A percentile compares a stretch with the other conserved stretches of the same genome.
Evolutionary conservation across 2,888 invertebrate genomes (phyloP).

Genomic region (Sminthurinus aureus): DNA sequence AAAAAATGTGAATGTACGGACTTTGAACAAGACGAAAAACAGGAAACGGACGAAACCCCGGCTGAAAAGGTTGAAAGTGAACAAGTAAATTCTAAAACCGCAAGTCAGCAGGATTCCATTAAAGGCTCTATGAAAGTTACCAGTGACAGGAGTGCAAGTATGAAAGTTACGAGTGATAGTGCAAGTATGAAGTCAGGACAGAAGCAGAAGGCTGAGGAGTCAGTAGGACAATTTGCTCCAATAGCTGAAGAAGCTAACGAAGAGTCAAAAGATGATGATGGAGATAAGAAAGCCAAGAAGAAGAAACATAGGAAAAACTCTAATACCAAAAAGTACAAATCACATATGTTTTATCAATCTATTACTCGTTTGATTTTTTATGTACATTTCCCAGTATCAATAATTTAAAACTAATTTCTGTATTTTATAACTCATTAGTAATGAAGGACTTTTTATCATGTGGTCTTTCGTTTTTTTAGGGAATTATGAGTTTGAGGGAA

Average conservation of each 20-base stretch:
- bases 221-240: neutral
- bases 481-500: too few species aligned
- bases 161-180: too few species aligned
- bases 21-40: neutral
- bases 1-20: constrained; percentile 10
- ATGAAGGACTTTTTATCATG: too few species aligned
- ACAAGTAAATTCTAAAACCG: too few species aligned
- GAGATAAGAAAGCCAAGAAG: neutral
- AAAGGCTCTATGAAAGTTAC: too few species aligned
- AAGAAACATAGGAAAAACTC: neutral
- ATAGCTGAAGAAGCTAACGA: neutral
- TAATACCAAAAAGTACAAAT: neutral
- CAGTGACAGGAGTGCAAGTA: too few species aligned
- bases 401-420: too few species aligned
- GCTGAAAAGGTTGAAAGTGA: neutral
- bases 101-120: neutral
- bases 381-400: constrained; percentile 41
- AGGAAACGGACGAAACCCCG: neutral
- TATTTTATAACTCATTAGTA: too few species aligned
- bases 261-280: neutral
- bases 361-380: constrained; percentile 26
- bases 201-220: neutral
- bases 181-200: too few species aligned
- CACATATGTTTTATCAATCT: neutral
- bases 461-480: too few species aligned